Conservation (phyloP, 2,888 invertebrate genomes). For the Eristalinus sepulchralis region DNA sequence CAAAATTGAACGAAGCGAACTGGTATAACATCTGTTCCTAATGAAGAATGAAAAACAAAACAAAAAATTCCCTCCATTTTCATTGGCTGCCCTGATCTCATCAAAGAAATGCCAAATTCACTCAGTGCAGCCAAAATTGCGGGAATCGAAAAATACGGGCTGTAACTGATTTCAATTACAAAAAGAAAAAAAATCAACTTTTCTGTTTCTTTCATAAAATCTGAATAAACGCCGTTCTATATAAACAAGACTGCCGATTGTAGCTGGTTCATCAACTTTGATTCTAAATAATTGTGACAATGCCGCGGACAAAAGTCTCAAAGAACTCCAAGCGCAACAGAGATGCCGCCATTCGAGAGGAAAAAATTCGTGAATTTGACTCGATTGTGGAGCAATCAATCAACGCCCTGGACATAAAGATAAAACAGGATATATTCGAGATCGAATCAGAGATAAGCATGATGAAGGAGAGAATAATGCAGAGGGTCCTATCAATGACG, state of each 20-base stretch:
- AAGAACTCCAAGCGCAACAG: constrained; percentile 79
- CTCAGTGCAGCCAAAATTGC: constrained; percentile 45
- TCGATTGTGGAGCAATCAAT: constrained; percentile 75
- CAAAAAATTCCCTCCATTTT: constrained; percentile 47
- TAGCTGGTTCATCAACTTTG: background rate
- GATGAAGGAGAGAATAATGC: constrained; percentile 56
- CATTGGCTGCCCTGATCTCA: background rate
- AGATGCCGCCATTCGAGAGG: constrained; percentile 78
- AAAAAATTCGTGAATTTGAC: constrained; percentile 77
- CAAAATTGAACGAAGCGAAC: background rate
- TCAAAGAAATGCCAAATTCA: background rate
- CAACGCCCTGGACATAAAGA: constrained; percentile 74
- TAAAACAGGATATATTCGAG: constrained; percentile 52
- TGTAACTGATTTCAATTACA: constrained; percentile 7
- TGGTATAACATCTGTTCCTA: background rate
- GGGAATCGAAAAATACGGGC: background rate
- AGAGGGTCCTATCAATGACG: constrained; percentile 76
- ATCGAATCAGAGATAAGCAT: constrained; percentile 41
- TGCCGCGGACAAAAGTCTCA: constrained; percentile 80
- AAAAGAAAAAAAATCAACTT: background rate
- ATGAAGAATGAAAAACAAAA: constrained; percentile 2
- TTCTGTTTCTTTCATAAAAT: background rate
- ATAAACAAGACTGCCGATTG: background rate
- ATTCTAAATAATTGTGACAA: constrained; percentile 44
- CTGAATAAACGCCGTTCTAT: background rate